These are phyloP conservation scores for Acrocephalus kingi DNA, from an alignment of 2,113 vertebrate species.

Conservation along the genomic window DNA sequence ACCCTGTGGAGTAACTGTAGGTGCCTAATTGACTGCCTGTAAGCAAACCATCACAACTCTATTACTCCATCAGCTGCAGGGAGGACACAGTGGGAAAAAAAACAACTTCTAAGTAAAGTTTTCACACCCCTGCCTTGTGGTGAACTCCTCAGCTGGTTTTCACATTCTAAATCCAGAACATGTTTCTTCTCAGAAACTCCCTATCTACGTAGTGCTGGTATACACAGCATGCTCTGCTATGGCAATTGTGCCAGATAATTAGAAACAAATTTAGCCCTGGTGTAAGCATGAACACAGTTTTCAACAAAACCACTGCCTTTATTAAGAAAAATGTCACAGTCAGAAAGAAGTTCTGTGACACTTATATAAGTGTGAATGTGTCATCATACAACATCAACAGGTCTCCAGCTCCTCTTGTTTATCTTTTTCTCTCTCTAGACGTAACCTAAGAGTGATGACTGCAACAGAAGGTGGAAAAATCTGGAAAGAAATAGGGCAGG, in stretches of 20 bases:
- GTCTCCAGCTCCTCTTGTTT: background rate
- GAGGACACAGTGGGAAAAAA: constrained; percentile 56
- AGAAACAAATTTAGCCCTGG: constrained; percentile 31
- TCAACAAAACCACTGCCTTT: background rate
- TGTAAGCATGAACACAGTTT: background rate
- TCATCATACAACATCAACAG: background rate
- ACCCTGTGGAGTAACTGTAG: constrained; percentile 66
- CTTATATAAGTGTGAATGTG: background rate
- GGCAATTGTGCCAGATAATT: constrained; percentile 29
- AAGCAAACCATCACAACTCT: constrained; percentile 67
- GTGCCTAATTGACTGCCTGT: constrained; percentile 71
- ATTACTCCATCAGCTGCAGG: constrained; percentile 48
- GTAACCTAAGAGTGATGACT: background rate
- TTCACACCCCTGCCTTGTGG: constrained; percentile 46
- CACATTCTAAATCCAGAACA: background rate
- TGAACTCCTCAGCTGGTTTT: constrained; percentile 39
- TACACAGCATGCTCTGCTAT: background rate
- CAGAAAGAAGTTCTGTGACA: background rate
- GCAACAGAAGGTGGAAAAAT: background rate
- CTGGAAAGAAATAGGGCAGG: background rate
- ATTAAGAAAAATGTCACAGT: constrained; percentile 15
- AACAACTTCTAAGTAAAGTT: constrained; percentile 69
- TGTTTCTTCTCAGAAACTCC: background rate
- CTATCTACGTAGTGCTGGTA: background rate
- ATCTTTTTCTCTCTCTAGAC: background rate